Conservation (phyloP, 2,113 vertebrate genomes). For the Tenrec ecaudatus region DNA sequence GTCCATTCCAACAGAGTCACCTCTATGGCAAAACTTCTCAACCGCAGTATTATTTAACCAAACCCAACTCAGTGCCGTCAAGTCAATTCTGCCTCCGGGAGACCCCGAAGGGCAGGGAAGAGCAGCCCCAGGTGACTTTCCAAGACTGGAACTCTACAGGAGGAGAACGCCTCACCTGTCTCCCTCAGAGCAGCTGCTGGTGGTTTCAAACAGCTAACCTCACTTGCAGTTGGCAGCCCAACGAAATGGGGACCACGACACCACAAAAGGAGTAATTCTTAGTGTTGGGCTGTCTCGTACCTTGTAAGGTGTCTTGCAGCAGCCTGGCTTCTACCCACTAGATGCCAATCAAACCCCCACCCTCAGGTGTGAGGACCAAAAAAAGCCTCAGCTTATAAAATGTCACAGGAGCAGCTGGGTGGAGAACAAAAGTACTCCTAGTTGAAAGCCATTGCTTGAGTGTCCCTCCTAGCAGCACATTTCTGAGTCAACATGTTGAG, state of each 20-base stretch:
- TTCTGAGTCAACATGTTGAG: background rate
- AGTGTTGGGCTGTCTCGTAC: background rate
- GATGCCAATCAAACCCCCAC: background rate
- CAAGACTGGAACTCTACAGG: no score
- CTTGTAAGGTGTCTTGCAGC: background rate
- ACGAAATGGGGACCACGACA: no score
- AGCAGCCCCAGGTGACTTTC: no score
- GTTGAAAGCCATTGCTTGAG: background rate
- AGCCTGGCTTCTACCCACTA: background rate
- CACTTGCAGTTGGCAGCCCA: no score
- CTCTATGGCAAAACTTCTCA: background rate
- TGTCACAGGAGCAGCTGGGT: background rate
- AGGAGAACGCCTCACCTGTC: no score
- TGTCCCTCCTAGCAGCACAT: background rate
- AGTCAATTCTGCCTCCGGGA: no score
- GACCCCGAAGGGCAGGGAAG: no score
- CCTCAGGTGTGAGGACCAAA: background rate
- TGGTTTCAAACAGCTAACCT: no score
- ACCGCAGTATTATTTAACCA: background rate
- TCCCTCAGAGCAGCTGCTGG: no score
- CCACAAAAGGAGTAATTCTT: background rate
- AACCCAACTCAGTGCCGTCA: no score
- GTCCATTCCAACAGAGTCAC: background rate
- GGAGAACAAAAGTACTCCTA: background rate
- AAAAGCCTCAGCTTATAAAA: background rate